Evolutionary conservation across 2,888 invertebrate genomes (phyloP).

Genomic region (Drosophila fulvimacula): DNA sequence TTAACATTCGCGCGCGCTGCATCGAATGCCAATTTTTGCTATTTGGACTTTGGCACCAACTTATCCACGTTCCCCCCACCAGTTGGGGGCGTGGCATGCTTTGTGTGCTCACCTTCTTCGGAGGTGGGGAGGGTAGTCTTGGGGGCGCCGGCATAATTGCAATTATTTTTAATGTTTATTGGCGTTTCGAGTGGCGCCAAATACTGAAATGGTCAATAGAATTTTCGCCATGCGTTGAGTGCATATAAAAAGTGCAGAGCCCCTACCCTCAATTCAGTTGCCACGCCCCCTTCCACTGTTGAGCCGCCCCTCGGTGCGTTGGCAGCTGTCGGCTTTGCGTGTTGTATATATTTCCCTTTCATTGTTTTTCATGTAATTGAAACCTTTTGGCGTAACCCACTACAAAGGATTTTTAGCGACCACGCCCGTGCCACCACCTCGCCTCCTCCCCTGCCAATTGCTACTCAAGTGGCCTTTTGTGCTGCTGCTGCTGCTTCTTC

Average conservation of each 20-base stretch:
- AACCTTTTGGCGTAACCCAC: conserved; percentile 70
- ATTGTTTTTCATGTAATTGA: conserved; percentile 63
- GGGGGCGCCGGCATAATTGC: conserved; percentile 52
- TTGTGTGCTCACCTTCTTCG: conserved; percentile 1
- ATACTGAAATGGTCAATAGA: conserved; percentile 51
- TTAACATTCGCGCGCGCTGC: conserved; percentile 19
- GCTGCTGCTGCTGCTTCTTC: not conserved
- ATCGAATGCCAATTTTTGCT: conserved; percentile 60
- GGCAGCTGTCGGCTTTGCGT: conserved; percentile 35
- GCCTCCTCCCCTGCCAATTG: not conserved
- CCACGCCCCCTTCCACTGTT: not conserved
- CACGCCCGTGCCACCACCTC: not conserved
- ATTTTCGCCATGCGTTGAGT: conserved; percentile 33
- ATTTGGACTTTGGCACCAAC: conserved; percentile 63
- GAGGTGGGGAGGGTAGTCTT: not conserved
- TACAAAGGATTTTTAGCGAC: conserved; percentile 64
- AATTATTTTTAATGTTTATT: conserved; percentile 67
- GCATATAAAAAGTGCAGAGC: conserved; percentile 7
- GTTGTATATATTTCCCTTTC: not conserved
- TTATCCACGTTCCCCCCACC: not conserved
- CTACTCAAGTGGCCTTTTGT: conserved; percentile 44
- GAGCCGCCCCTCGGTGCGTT: not conserved
- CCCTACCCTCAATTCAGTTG: not conserved
- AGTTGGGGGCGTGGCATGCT: conserved; percentile 6
- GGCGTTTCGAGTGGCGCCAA: conserved; percentile 61